Base-by-base conservation (phyloP, 2,888 invertebrate species). In the Agriotes lineatus region DNA sequence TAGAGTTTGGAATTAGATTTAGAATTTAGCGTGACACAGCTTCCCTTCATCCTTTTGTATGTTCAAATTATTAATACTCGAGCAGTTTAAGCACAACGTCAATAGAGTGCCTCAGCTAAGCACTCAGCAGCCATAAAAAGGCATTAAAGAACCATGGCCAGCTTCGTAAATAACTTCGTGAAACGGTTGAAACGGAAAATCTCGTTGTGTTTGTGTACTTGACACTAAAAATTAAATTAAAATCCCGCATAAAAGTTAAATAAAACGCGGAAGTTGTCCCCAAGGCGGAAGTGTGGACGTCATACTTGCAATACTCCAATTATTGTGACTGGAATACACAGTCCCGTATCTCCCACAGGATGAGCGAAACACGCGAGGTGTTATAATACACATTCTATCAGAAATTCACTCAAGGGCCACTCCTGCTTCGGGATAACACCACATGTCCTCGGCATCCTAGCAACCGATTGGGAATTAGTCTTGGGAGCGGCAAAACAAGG, bases 1-100 rank as follows among this genome's bases (percentile, higher is more conserved):
- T 48, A 48, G 48, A 48, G 25, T 48, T 48, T 48, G 22, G 12
- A 22, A 48, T 22, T 48, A 22, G 18, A 48, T 48, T 48, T 25
- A 25, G 25, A 25, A 25, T 25, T 25, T 7, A 12, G 48, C 48
- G 48, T 48, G 48, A 48, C 48, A 19, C 48, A 48, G 25, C 25
- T 48, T 48, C 22, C 48, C 48, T 12, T 48, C 25, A 25, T 48
- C 22, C 25, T 20, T 48, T 48, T 48, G 48, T 48, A 22, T 12
- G 20, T 14, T 3, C 19, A n/a, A 12, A 22, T 48, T 48, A 48
- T 48, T 48, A 48, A 48, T 48, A 48, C 12, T 14, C 22, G 14
- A 45, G 10, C 20, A 48, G 19, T 22, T 6, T 22, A n/a, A 22
- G n/a, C 12, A 48, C 19, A 48, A 48, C 22, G 45, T 16, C 19